Base-by-base conservation (phyloP, 1,140 invertebrate species). In the Camponotus floridanus region DNA sequence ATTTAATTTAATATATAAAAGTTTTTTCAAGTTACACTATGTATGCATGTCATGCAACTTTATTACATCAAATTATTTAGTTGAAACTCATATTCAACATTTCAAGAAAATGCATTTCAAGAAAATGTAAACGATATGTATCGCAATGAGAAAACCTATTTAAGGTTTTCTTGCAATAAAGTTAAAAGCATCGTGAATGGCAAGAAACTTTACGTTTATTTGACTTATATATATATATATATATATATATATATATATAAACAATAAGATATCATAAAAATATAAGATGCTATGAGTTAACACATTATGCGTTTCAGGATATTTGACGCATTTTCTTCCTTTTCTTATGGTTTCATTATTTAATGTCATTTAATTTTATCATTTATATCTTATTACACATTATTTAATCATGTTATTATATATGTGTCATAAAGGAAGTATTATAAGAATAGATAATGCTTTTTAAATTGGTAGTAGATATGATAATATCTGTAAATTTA, bases 121-220 rank as follows among this genome's bases (percentile, higher is more conserved):
- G n/a, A n/a, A n/a, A 78, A 78, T 79, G 71, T 33, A 1, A 85
- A 79, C 55, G 62, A 31, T 2, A 26, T 21, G 48, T 48, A 68
- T 21, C 36, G 55, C 76, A 80, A 74, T 79, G 86, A 85, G n/a
- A 74, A 91, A 91, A 88, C 76, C 62, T 67, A 88, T 90, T 90
- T 80, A 86, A 90, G 59, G 76, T 83, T 87, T 71, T 83, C 45
- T 76, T 80, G 76, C 86, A 89, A 89, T 90, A 90, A 91, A 86
- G 85, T 84, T 90, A 84, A 91, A 88, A 91, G 87, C 85, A 81
- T 76, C 88, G 83, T 68, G 88, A 86, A 65, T 70, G 57, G 42
- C 11, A 33, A 67, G 80, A 68, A 87, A 86, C 78, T 88, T 88
- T 78, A 65, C 45, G 57, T 33, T 76, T 48, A 64, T 80, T 76